Conservation (phyloP, 1,140 invertebrate genomes). For the Ostrea edulis region DNA sequence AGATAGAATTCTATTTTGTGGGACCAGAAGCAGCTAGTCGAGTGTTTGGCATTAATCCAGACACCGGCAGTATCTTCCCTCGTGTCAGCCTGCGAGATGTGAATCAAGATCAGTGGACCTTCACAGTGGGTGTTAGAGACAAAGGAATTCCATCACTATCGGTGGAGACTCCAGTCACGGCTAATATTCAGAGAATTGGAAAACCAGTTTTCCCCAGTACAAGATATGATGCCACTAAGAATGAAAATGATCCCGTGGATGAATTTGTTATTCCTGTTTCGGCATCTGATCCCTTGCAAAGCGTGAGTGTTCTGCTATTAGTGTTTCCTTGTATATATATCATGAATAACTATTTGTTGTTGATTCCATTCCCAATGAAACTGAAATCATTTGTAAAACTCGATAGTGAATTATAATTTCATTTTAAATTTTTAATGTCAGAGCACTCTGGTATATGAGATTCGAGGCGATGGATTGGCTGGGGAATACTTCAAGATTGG, state of each 20-base stretch:
- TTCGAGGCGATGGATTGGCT: conserved; percentile 61
- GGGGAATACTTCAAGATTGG: conserved; percentile 55
- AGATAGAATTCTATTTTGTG: conserved; percentile 60
- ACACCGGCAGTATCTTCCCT: conserved; percentile 56
- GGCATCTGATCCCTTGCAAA: conserved; percentile 58
- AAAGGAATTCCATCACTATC: conserved; percentile 59
- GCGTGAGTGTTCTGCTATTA: conserved; percentile 52
- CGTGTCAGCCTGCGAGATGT: conserved; percentile 55
- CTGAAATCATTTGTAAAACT: too few species aligned
- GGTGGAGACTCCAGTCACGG: conserved; percentile 54
- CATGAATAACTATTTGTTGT: too few species aligned
- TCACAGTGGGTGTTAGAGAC: conserved; percentile 60
- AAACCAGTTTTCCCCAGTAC: conserved; percentile 51
- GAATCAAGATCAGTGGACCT: neutral
- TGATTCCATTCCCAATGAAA: too few species aligned
- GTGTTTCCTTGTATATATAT: too few species aligned
- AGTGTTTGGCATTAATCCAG: conserved; percentile 62
- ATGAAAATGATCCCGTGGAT: conserved; percentile 53
- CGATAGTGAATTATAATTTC: too few species aligned
- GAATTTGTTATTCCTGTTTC: conserved; percentile 49
- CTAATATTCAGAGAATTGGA: conserved; percentile 60
- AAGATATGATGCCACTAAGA: conserved; percentile 53
- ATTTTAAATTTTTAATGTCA: conserved; percentile 32
- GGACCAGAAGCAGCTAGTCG: conserved; percentile 51
- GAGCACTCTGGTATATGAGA: conserved; percentile 62